Evolutionary conservation across 1,140 invertebrate species (phyloP).

Genomic region (Cyphomyrmex costatus): DNA sequence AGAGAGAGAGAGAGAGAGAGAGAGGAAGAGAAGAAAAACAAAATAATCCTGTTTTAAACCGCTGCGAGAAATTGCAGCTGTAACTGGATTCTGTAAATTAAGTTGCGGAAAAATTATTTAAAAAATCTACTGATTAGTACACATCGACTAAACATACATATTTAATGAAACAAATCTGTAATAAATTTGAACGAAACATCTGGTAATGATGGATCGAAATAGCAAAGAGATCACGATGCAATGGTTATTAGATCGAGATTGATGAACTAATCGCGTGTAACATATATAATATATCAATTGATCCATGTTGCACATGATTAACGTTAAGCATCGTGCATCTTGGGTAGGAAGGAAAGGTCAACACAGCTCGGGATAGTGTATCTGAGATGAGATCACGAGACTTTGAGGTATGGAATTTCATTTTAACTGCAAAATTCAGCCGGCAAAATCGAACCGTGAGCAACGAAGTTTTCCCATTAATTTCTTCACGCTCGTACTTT

Average conservation of each 20-base stretch:
- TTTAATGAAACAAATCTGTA: slow-evolving; percentile 18
- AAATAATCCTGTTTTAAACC: slow-evolving; percentile 6
- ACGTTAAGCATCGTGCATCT: slow-evolving; percentile 20
- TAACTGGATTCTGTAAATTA: background rate
- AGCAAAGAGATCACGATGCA: background rate
- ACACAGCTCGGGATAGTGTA: background rate
- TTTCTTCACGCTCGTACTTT: slow-evolving; percentile 64
- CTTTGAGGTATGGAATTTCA: slow-evolving; percentile 55
- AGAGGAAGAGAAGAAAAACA: slow-evolving; percentile 9
- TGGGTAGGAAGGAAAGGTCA: background rate
- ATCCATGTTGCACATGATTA: background rate
- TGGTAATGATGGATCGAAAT: background rate
- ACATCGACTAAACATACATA: background rate
- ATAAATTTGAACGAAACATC: background rate
- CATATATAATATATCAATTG: background rate
- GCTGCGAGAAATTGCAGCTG: slow-evolving; percentile 1
- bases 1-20: no score
- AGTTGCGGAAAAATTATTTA: background rate
- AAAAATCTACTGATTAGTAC: background rate
- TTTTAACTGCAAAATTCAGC: slow-evolving; percentile 61
- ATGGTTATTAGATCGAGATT: background rate
- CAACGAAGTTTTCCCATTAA: slow-evolving; percentile 67
- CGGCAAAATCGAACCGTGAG: slow-evolving; percentile 61
- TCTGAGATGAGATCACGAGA: slow-evolving; percentile 20
- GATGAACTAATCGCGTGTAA: background rate